phyloP scores from a whole-genome alignment of 2,113 vertebrate genomes.

The Amazona vittata region DNA sequence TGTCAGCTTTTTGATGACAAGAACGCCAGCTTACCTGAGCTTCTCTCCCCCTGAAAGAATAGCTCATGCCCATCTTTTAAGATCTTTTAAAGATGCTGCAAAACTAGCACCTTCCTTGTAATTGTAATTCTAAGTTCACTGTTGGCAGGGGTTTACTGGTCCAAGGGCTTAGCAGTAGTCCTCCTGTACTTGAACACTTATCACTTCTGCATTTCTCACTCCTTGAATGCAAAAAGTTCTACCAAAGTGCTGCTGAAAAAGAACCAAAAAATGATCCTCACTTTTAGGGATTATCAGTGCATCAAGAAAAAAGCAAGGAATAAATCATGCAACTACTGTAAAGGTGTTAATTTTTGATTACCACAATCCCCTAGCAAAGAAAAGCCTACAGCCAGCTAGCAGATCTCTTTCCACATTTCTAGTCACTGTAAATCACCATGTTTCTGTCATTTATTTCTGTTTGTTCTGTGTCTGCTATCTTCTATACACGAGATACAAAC shows the following conservation, averaged over 20 bases:
- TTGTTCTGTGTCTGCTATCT: not conserved
- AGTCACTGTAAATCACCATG: not conserved
- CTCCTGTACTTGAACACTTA: not conserved
- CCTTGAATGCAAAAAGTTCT: not conserved
- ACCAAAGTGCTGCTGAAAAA: not conserved
- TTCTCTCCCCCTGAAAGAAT: not conserved
- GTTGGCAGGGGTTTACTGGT: not conserved
- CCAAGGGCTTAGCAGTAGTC: not conserved
- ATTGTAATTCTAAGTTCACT: not conserved
- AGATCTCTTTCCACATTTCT: not conserved
- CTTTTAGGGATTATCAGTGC: not conserved
- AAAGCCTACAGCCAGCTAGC: not conserved
- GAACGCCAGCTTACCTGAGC: not conserved
- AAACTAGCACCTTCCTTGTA: not conserved
- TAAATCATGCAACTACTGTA: not conserved
- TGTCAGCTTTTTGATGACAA: not conserved
- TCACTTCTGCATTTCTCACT: not conserved
- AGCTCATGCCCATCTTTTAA: not conserved
- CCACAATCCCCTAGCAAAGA: not conserved
- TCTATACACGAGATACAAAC: not conserved
- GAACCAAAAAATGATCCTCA: not conserved
- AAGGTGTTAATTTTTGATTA: not conserved
- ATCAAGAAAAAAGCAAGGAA: not conserved
- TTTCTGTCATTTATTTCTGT: not conserved
- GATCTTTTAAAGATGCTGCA: not conserved